phyloP scores from a whole-genome alignment of 2,797 vertebrate genomes.

The Dipus sagitta region DNA sequence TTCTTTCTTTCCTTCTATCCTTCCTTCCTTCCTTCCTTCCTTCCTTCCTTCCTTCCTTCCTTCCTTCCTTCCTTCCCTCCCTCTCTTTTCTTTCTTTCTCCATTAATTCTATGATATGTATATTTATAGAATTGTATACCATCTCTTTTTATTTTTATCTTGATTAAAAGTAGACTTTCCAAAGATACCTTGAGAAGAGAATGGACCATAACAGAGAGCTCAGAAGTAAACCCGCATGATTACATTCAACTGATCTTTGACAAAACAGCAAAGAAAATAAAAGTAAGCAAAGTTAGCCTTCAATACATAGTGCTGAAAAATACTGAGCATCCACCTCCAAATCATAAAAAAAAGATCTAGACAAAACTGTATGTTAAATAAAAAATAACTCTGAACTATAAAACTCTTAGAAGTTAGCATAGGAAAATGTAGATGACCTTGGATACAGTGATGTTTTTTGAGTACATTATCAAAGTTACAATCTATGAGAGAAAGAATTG shows the following conservation, averaged over 20 bases:
- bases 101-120: too few species aligned
- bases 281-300: background rate
- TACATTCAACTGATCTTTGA: background rate
- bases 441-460: background rate
- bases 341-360: background rate
- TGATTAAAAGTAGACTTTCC: too few species aligned
- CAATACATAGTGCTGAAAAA: background rate
- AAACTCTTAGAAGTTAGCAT: background rate
- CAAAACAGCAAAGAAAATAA: background rate
- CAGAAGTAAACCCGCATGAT: background rate
- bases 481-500: background rate
- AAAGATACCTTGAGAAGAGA: background rate
- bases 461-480: background rate
- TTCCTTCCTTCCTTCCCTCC: too few species aligned
- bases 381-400: background rate
- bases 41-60: too few species aligned
- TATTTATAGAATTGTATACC: too few species aligned
- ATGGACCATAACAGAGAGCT: background rate
- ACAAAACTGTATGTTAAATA: background rate
- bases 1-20: too few species aligned
- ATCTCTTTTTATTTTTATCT: too few species aligned
- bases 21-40: too few species aligned
- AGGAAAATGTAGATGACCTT: background rate
- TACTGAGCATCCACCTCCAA: background rate
- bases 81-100: too few species aligned